Conservation (phyloP, 92 coral and sea anemone genomes). For the Phenganax stokvisi region DNA sequence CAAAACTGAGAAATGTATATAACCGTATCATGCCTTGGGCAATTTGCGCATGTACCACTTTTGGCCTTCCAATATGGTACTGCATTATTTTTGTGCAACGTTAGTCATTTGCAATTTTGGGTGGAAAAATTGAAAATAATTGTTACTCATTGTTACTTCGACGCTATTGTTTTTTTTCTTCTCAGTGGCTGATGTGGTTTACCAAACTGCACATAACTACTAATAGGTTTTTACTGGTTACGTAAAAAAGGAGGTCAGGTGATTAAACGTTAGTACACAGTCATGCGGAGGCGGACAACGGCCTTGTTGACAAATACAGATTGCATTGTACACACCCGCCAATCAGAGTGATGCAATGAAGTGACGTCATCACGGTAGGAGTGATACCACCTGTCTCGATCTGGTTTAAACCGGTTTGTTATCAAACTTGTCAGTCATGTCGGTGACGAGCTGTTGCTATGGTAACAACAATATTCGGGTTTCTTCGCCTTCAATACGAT, state of each 20-base stretch:
- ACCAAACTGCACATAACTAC: background rate
- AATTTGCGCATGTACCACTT: background rate
- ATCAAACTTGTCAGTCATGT: slow-evolving; percentile 40
- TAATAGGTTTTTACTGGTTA: background rate
- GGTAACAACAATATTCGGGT: slow-evolving; percentile 31
- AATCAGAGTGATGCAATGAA: slow-evolving; percentile 35
- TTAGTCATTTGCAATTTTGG: no score
- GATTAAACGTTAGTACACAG: background rate
- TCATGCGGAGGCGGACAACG: slow-evolving; percentile 30
- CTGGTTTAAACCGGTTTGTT: slow-evolving; percentile 46
- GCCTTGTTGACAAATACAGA: slow-evolving; percentile 36
- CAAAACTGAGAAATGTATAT: background rate
- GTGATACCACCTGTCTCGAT: slow-evolving; percentile 44
- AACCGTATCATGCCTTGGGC: background rate
- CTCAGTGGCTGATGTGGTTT: background rate
- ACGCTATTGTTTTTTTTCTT: background rate
- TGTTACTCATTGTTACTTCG: background rate
- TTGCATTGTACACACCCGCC: slow-evolving; percentile 32
- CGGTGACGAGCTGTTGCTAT: slow-evolving; percentile 30
- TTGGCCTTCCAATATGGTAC: no score
- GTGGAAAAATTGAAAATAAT: no score
- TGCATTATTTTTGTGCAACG: no score
- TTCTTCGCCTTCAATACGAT: slow-evolving; percentile 21
- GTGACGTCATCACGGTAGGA: slow-evolving; percentile 41
- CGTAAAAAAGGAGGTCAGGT: background rate